Conservation (phyloP, 1,140 invertebrate genomes). For the Drosophila insularis region DNA sequence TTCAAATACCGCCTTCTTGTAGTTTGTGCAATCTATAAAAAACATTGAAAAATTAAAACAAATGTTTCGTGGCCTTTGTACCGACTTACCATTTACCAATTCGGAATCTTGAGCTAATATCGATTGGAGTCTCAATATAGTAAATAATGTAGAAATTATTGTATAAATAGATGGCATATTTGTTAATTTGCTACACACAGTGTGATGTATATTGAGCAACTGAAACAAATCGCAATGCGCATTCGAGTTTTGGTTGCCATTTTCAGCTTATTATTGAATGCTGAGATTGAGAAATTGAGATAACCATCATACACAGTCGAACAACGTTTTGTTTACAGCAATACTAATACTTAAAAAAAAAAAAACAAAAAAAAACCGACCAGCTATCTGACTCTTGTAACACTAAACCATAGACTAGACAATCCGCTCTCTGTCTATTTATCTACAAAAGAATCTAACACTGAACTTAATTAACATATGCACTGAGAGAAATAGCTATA, state of each 20-base stretch:
- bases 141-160: background rate
- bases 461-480: background rate
- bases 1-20: constrained; percentile 58
- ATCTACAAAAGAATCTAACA: background rate
- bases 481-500: background rate
- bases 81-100: constrained; percentile 30
- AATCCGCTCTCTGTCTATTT: background rate
- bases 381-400: background rate
- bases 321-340: background rate
- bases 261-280: background rate
- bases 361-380: too few relatives aligned
- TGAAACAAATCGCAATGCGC: background rate
- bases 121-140: background rate
- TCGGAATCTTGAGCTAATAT: constrained; percentile 30
- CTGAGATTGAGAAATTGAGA: background rate
- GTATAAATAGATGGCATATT: background rate
- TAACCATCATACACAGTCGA: background rate
- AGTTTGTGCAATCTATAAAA: constrained; percentile 46
- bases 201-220: constrained; percentile 1
- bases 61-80: background rate
- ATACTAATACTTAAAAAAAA: background rate
- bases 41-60: background rate
- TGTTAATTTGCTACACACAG: background rate
- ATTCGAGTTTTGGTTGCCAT: background rate
- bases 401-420: background rate